These are phyloP conservation scores for Laticauda colubrina DNA, from an alignment of 2,113 vertebrate genomes.

Conservation along the genomic window DNA sequence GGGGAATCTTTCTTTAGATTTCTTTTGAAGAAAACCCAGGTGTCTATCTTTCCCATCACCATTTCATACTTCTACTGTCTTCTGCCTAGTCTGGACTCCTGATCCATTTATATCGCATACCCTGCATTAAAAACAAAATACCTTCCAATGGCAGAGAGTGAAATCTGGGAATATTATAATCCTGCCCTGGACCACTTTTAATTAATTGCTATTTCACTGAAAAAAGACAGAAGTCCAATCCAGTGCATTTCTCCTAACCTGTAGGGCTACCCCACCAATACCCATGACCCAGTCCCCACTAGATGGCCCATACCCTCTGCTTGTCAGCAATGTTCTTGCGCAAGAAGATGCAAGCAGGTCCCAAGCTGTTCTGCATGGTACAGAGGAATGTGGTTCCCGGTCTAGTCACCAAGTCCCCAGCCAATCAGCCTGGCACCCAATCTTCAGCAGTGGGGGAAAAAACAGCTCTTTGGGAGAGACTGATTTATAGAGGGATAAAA, in stretches of 20 bases:
- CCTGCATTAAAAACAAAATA: not conserved
- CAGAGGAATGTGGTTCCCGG: not conserved
- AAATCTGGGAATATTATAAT: not conserved
- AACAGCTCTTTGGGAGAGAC: not conserved
- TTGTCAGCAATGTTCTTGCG: conserved; percentile 82
- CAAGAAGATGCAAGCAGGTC: conserved; percentile 86
- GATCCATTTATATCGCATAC: not conserved
- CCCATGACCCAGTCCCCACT: not conserved
- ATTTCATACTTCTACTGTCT: not conserved
- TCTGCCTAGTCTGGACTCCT: not conserved
- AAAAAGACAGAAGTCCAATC: not conserved
- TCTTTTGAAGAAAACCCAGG: not conserved
- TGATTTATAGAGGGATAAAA: conserved; percentile 1
- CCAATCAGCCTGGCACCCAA: not conserved
- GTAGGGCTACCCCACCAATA: not conserved
- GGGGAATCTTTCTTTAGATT: not conserved
- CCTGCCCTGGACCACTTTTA: not conserved
- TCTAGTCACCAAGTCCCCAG: not conserved
- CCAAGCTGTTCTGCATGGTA: conserved; percentile 77
- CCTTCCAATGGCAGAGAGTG: not conserved
- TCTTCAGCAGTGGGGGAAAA: not conserved
- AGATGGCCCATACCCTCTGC: conserved; percentile 71
- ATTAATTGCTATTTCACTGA: not conserved
- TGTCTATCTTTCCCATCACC: not conserved
- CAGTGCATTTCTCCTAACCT: not conserved